phyloP scores from a whole-genome alignment of 2,888 invertebrate species.

The Nesidiocoris tenuis region DNA sequence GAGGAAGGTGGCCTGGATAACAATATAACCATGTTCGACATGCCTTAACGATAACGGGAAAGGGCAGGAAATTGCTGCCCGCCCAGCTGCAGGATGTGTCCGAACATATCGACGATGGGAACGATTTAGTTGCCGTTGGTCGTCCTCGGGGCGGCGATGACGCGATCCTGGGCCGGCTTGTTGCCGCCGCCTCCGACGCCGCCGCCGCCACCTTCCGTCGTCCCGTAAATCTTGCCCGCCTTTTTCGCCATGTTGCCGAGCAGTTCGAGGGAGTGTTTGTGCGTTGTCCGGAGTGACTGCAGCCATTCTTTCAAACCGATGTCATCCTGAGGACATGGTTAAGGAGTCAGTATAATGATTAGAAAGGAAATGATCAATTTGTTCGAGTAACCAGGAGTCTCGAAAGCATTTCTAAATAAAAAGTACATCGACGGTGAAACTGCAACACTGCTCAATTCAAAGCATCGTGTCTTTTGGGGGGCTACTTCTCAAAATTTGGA shows the following conservation, averaged over 20 bases:
- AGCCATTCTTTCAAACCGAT: slow-evolving; percentile 99
- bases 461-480: too few relatives aligned
- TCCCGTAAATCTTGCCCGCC: slow-evolving; percentile 98
- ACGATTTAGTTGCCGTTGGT: slow-evolving; percentile 45
- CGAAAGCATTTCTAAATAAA: too few relatives aligned
- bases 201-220: slow-evolving; percentile 59
- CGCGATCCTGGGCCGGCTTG: slow-evolving; percentile 36
- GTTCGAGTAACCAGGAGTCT: too few relatives aligned
- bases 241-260: slow-evolving; percentile 97
- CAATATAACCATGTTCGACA: too few relatives aligned
- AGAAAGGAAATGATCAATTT: background rate
- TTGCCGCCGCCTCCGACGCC: slow-evolving; percentile 29
- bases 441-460: too few relatives aligned
- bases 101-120: background rate
- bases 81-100: background rate
- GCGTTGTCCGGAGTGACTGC: slow-evolving; percentile 88
- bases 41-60: background rate
- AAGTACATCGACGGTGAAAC: too few relatives aligned
- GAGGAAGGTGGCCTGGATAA: background rate
- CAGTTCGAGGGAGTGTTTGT: slow-evolving; percentile 92
- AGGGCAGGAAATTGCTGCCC: background rate
- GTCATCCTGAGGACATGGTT: slow-evolving; percentile 79
- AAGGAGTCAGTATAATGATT: background rate
- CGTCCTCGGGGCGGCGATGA: slow-evolving; percentile 42
- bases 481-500: too few relatives aligned